Conservation (phyloP, 2,113 vertebrate species). For the Brachypteracias leptosomus region DNA sequence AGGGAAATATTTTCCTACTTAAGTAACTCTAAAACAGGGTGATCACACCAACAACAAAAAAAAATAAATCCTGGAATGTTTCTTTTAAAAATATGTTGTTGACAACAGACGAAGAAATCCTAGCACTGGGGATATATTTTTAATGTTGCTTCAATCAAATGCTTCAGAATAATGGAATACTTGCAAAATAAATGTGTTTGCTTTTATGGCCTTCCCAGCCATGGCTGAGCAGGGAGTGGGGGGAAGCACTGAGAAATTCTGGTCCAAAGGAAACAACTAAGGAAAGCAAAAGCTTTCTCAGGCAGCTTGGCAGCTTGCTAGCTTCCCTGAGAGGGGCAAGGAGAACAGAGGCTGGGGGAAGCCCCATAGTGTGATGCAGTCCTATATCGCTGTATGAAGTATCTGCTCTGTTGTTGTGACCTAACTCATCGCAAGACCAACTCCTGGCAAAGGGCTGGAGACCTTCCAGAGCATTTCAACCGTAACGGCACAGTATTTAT, state of each 20-base stretch:
- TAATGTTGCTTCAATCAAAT: not conserved
- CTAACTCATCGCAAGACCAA: not conserved
- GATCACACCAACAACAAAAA: not conserved
- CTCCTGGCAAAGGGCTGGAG: not conserved
- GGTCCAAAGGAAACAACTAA: not conserved
- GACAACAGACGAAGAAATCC: slow-evolving; percentile 6
- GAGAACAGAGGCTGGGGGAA: not conserved
- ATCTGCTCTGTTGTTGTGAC: not conserved
- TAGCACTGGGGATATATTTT: not conserved
- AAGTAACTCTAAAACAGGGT: slow-evolving; percentile 50
- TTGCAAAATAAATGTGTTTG: not conserved
- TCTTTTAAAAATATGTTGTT: slow-evolving; percentile 30
- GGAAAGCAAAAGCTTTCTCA: slow-evolving; percentile 9
- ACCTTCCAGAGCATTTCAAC: not conserved
- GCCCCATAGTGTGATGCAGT: not conserved
- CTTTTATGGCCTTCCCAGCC: not conserved
- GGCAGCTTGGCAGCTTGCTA: not conserved
- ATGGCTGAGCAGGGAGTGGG: not conserved
- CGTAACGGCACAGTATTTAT: not conserved
- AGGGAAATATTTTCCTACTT: slow-evolving; percentile 64
- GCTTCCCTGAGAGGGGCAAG: not conserved
- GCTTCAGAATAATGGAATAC: not conserved
- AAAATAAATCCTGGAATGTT: not conserved
- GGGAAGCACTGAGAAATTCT: not conserved
- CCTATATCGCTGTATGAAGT: not conserved